Base-by-base conservation (phyloP, 2,113 vertebrate genomes). In the Austrofundulus limnaeus region DNA sequence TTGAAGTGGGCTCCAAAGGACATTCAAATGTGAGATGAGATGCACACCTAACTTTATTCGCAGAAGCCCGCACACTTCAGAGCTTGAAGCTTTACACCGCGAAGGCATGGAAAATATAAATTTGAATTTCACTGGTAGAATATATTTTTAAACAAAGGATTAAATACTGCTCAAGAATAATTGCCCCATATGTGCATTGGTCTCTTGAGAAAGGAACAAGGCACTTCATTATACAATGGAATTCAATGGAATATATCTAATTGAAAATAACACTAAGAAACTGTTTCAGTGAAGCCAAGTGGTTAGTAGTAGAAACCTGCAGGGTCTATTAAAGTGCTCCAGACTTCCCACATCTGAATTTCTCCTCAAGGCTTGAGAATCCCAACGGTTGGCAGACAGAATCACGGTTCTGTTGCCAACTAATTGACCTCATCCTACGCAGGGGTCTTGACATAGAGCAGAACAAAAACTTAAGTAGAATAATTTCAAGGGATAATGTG, bases 221-320 rank as follows among this genome's bases (percentile, higher is more conserved):
- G 45, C 42, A 59, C 61, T 64, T 82, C 71, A 80, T 72, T 83
- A 76, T 58, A 70, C 66, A 75, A 78, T 70, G 65, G 61, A 82
- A 78, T 70, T 81, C 75, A 78, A 79, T 55, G 24, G 71, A 69
- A 81, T 70, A 50, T 70, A 82, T 67, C 37, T 83, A 80, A 85
- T 83, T 86, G 79, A 80, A 87, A 83, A 77, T 56, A 77, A 70
- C 42, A 48, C 2, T 43, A 0, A 43, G 48, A 56, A 60, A 41
- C 20, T 24, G 28, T 67, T 82, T 48, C 49, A 50, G 66, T 72
- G 63, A 74, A 79, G 68, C 53, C 51, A 57, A 75, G 58, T 50
- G 51, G 60, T 59, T 53, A 71, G 59, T 51, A 19, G 61, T 48
- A 20, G 46, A 76, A 72, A 82, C 75, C 68, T 58, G 47, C 56